phyloP scores from a whole-genome alignment of 2,797 vertebrate species.

The Hephaestus fuliginosus region DNA sequence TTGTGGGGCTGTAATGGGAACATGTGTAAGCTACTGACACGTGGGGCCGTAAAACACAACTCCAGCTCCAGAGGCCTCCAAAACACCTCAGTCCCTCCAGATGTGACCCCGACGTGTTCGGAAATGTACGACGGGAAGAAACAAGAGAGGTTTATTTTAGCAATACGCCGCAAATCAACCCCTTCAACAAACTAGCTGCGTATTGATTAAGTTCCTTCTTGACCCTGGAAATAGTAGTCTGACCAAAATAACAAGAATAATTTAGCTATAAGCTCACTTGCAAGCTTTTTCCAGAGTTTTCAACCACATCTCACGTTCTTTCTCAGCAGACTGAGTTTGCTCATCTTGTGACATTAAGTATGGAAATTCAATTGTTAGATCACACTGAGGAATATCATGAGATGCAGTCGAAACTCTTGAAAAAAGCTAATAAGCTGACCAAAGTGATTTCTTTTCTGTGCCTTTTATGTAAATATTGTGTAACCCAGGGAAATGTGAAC shows the following conservation, averaged over 20 bases:
- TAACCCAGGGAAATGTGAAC: background rate
- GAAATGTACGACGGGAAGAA: background rate
- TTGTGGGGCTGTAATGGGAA: conserved; percentile 47
- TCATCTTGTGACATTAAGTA: background rate
- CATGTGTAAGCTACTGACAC: conserved; percentile 46
- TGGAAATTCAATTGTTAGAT: background rate
- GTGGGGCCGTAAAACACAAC: conserved; percentile 43
- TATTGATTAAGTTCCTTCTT: background rate
- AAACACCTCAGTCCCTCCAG: conserved; percentile 35
- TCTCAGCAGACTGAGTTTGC: background rate
- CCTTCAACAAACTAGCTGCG: background rate
- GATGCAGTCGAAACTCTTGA: background rate
- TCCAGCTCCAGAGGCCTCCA: conserved; percentile 20
- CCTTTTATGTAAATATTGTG: background rate
- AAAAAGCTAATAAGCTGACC: background rate
- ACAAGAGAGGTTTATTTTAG: conserved; percentile 2
- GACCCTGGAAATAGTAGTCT: background rate
- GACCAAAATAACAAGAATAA: background rate
- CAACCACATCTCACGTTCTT: background rate
- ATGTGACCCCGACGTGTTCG: conserved; percentile 39
- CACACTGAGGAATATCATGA: background rate
- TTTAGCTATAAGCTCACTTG: background rate
- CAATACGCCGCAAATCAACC: background rate
- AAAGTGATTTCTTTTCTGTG: background rate
- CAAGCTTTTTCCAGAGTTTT: background rate